Base-by-base conservation (phyloP, 2,888 invertebrate species). In the Pristionchus fissidentatus region DNA sequence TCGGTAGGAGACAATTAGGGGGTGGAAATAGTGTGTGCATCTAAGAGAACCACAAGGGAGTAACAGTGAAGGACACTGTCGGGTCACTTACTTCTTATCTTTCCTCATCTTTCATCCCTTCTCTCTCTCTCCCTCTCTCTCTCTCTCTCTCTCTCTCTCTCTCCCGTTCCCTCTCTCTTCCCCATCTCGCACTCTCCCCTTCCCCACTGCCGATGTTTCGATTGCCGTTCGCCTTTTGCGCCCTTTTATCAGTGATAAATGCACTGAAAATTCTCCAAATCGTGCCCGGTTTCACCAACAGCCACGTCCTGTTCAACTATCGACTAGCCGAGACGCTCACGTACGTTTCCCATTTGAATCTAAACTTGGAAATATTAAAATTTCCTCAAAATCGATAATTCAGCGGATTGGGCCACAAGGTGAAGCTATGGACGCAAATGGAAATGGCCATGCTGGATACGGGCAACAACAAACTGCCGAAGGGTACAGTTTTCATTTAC, bases 211-310 rank as follows among this genome's bases (percentile, higher is more conserved):
- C 49, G 19, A 77, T 77, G 75, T 46, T 57, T 55, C 55, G 38
- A 79, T 79, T 22, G 5, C 38, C 38, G 2, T 15, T 22, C 19
- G 38, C 57, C 10, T 15, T 22, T n/a, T 26, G 32, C n/a, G 10
- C 57, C 22, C 35, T 79, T 79, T 57, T 79, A 5, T 57, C 57
- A 79, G 0, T 41, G 3, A 13, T 38, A 41, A 57, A 57, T 79
- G 55, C 77, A 8, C 83, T 89, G 19, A 86, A 85, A 38, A 90
- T 91, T 43, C 87, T 91, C 4, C 91, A 91, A 88, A 91, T 91
- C 75, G 92, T 92, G 7, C 91, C 91, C 0, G 91, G 91, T 80
- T 91, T 91, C 86, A 91, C 91, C 0, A 92, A 92, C 84, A 90
- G 90, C 60, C 91, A 91, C 87, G 89, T 91, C 66, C 86, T 91